phyloP scores from a whole-genome alignment of 2,888 invertebrate species.

The Meliscaeva auricollis region DNA sequence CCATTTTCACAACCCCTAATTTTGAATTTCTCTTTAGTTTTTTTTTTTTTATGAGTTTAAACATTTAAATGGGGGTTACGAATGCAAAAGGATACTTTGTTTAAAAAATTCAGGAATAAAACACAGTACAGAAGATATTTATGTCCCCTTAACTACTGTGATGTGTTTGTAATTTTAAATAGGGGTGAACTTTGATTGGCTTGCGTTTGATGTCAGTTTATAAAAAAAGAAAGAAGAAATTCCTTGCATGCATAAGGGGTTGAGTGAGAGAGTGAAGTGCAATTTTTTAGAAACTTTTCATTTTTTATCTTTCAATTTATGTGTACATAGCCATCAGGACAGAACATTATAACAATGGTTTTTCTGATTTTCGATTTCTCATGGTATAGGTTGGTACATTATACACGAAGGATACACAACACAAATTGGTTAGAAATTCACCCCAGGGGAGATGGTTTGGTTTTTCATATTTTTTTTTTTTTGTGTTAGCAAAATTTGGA shows the following conservation, averaged over 20 bases:
- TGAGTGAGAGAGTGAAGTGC: slow-evolving; percentile 44
- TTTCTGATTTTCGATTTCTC: slow-evolving; percentile 67
- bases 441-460: slow-evolving; percentile 58
- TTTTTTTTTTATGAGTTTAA: slow-evolving; percentile 37
- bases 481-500: neutral
- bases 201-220: slow-evolving; percentile 73
- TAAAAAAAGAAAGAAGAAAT: slow-evolving; percentile 1
- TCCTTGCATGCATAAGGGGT: slow-evolving; percentile 57
- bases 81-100: slow-evolving; percentile 71
- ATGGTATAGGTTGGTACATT: slow-evolving; percentile 41
- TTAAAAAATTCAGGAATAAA: neutral
- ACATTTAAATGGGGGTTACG: slow-evolving; percentile 73
- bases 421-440: slow-evolving; percentile 63
- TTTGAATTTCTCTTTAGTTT: slow-evolving; percentile 3
- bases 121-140: slow-evolving; percentile 1
- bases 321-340: slow-evolving; percentile 47
- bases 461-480: slow-evolving; percentile 18
- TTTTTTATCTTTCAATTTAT: slow-evolving; percentile 72
- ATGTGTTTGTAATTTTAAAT: slow-evolving; percentile 67
- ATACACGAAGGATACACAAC: slow-evolving; percentile 16
- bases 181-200: slow-evolving; percentile 80
- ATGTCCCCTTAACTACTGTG: slow-evolving; percentile 42
- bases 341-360: slow-evolving; percentile 65
- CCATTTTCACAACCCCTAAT: slow-evolving; percentile 62
- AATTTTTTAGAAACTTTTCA: slow-evolving; percentile 34